Evolutionary conservation across 1,140 invertebrate genomes (phyloP), one percentile per base, ranked within the genome.

Genomic region (Drepana arcuata): DNA sequence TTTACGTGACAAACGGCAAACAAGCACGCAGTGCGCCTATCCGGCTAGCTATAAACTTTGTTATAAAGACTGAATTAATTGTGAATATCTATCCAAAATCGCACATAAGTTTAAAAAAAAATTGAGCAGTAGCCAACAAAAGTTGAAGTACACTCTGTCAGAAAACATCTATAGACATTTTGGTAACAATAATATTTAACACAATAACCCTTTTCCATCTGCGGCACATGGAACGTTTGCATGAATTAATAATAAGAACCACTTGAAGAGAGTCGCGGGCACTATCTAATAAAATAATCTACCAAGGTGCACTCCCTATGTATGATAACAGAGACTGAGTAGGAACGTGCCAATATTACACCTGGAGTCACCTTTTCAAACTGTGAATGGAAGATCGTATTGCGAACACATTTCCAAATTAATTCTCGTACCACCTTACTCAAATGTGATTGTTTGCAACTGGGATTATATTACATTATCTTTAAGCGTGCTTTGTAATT

Each of bases 381-480:
- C 30, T 12, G 33, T 25, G 25, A 41, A 53, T 57, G 42, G 40
- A 43, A 59, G 52, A 61, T 67, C 57, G 41, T 41, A 30, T 61
- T 62, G 47, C 51, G 40, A 52, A 58, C 56, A 59, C 45, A 57
- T 62, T 65, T 59, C 21, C 25, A 32, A 56, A 41, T 47, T 48
- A 52, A 52, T 41, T 46, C 42, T 44, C 45, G 33, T 56, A 63
- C 61, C 73, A 78, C 73, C 77, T 73, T 77, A 73, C 66, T 46
- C 23, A 48, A 41, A 54, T 55, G 25, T 62, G 48, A 77, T 79
- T 75, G 72, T 77, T 75, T 61, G 64, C 61, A 54, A 55, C 48
- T 48, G 48, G 62, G 63, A 82, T 79, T 79, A 62, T 70, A 79
- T 82, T 82, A 78, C 77, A 62, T 70, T 78, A 79, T 82, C 78